Percentiles rank a stretch among this genome's conserved stretches.
These are phyloP conservation scores for Noctua pronuba DNA, from an alignment of 2,888 invertebrate species.

Conservation along the genomic window DNA sequence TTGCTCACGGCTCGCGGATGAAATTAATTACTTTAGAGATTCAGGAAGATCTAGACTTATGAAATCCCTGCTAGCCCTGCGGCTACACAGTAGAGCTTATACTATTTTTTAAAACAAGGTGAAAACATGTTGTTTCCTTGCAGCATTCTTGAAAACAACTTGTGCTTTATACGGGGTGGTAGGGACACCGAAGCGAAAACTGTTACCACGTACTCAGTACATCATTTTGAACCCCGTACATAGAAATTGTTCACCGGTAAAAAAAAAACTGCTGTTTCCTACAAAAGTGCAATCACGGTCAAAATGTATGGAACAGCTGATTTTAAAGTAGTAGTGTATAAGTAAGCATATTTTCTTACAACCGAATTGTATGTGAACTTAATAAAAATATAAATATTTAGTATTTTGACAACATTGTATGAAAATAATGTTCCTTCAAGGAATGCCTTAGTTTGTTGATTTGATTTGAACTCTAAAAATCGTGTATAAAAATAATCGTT, in stretches of 20 bases:
- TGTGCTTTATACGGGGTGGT: no score
- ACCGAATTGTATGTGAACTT: background rate
- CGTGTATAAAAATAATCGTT: background rate
- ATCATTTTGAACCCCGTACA: no score
- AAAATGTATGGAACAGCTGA: no score
- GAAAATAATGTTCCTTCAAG: background rate
- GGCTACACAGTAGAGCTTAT: background rate
- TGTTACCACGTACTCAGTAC: no score
- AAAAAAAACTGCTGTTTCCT: no score
- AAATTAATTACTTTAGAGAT: slow-evolving; percentile 33
- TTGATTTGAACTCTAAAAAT: background rate
- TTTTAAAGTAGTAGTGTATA: no score
- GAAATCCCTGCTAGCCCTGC: background rate
- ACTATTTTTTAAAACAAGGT: background rate
- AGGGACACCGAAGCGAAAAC: no score
- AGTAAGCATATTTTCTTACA: background rate
- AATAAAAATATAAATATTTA: background rate
- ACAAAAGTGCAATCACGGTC: no score
- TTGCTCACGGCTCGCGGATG: background rate
- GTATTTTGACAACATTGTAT: background rate
- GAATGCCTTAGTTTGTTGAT: background rate
- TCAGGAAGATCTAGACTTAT: slow-evolving; percentile 4
- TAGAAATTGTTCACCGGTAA: no score
- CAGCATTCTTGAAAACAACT: background rate
- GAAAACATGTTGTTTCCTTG: background rate